A percentile compares a stretch with the other conserved stretches of the same genome.
Evolutionary conservation across 2,113 vertebrate genomes (phyloP).

Genomic region (Petrocephalus microphthalmus): DNA sequence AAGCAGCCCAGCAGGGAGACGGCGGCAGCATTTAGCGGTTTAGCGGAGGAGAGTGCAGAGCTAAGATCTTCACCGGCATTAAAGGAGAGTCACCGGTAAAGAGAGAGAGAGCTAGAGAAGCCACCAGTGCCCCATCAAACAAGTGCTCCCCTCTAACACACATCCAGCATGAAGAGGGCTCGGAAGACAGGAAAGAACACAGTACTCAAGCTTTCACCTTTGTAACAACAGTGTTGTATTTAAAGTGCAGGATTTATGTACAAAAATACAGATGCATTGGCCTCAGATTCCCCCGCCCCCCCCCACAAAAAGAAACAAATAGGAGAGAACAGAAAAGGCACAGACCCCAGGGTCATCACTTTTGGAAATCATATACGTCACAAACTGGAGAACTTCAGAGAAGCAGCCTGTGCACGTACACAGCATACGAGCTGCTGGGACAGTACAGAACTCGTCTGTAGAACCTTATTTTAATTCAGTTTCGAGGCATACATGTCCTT

Average conservation of each 20-base stretch:
- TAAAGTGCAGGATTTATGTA: slow-evolving; percentile 66
- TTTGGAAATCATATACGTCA: neutral
- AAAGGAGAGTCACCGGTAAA: neutral
- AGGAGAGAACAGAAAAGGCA: slow-evolving; percentile 56
- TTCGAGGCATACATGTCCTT: neutral
- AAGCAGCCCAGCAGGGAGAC: slow-evolving; percentile 13
- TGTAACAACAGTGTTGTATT: slow-evolving; percentile 34
- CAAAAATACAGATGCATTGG: slow-evolving; percentile 60
- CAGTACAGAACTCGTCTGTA: neutral
- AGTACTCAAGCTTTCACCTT: neutral
- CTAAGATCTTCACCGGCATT: neutral
- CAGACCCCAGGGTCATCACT: neutral
- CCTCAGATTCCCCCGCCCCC: slow-evolving; percentile 33
- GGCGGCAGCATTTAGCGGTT: slow-evolving; percentile 5
- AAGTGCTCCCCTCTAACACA: neutral
- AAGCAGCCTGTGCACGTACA: neutral
- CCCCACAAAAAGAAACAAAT: slow-evolving; percentile 51
- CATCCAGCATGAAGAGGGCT: neutral
- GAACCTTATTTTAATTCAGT: neutral
- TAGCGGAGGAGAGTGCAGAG: neutral
- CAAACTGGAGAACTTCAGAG: neutral
- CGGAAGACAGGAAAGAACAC: neutral
- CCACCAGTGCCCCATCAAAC: neutral
- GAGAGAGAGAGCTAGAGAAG: neutral
- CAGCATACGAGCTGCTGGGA: neutral